Evolutionary conservation across 37 sponge, comb jelly and placozoan genomes (phyloP).

Genomic region (Crambe crambe): DNA sequence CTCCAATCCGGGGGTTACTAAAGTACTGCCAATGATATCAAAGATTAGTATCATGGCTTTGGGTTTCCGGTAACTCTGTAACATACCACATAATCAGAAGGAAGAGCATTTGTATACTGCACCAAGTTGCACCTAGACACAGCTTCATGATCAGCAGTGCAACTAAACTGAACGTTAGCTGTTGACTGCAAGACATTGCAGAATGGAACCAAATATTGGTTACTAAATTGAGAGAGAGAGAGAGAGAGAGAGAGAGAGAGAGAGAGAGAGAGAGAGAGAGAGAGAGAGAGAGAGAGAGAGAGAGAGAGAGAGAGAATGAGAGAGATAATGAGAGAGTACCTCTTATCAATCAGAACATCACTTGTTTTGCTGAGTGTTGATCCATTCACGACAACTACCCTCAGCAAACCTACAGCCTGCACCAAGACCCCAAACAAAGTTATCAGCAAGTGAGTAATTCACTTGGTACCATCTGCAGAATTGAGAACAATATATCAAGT

Average conservation of each 20-base stretch:
- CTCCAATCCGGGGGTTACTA: conserved; percentile 17
- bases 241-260: too few species aligned
- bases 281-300: too few species aligned
- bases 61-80: too few species aligned
- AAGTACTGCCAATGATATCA: conserved; percentile 76
- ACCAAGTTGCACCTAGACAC: conserved; percentile 38
- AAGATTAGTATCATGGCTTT: too few species aligned
- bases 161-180: neutral
- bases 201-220: conserved; percentile 26
- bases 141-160: conserved; percentile 44
- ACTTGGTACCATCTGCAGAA: conserved; percentile 66
- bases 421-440: conserved; percentile 52
- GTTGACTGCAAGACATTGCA: conserved; percentile 7
- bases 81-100: too few species aligned
- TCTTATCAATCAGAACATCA: neutral
- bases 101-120: conserved; percentile 1
- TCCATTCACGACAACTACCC: conserved; percentile 52
- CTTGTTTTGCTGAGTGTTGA: neutral
- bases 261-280: too few species aligned
- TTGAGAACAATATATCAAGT: too few species aligned
- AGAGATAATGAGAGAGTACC: too few species aligned
- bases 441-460: conserved; percentile 55
- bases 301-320: too few species aligned
- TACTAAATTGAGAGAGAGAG: too few species aligned
- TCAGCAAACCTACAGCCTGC: conserved; percentile 58